Conservation (phyloP, 2,113 vertebrate genomes). For the Crotalus tigris region DNA sequence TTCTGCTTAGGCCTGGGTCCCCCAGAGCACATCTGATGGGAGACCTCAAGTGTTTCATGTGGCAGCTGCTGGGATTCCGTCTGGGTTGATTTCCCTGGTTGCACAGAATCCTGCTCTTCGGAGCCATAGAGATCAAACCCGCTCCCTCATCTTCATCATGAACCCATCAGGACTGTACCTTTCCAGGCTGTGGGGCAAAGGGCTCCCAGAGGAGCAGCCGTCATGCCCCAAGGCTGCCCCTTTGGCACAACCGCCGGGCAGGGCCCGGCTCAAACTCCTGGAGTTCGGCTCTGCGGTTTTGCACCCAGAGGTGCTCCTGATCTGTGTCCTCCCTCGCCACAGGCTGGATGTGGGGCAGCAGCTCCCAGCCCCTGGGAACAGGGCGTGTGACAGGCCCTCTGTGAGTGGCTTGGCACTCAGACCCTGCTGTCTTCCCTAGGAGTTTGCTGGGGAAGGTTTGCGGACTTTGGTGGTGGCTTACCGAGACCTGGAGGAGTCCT, state of each 20-base stretch:
- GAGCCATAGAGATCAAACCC: not conserved
- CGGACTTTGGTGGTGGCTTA: slow-evolving; percentile 88
- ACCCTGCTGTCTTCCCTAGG: slow-evolving; percentile 65
- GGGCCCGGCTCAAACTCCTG: not conserved
- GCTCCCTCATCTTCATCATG: not conserved
- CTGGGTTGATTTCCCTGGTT: not conserved
- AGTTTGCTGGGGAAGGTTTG: slow-evolving; percentile 88
- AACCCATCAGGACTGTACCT: not conserved
- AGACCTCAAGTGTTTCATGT: not conserved
- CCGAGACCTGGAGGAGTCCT: slow-evolving; percentile 77
- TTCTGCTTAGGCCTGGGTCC: not conserved
- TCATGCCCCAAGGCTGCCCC: not conserved
- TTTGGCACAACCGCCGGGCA: not conserved
- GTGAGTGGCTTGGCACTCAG: not conserved
- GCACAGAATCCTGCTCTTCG: not conserved
- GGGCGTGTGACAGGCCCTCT: not conserved
- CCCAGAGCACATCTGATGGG: not conserved
- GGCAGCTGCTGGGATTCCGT: not conserved
- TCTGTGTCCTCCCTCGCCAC: not conserved
- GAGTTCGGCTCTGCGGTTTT: not conserved
- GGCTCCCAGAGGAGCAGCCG: not conserved
- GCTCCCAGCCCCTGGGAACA: not conserved
- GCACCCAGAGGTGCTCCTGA: not conserved
- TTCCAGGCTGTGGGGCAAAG: not conserved
- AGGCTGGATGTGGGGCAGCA: not conserved